These are phyloP conservation scores for Saturnia pavonia DNA, from an alignment of 2,888 invertebrate genomes.

Conservation along the genomic window DNA sequence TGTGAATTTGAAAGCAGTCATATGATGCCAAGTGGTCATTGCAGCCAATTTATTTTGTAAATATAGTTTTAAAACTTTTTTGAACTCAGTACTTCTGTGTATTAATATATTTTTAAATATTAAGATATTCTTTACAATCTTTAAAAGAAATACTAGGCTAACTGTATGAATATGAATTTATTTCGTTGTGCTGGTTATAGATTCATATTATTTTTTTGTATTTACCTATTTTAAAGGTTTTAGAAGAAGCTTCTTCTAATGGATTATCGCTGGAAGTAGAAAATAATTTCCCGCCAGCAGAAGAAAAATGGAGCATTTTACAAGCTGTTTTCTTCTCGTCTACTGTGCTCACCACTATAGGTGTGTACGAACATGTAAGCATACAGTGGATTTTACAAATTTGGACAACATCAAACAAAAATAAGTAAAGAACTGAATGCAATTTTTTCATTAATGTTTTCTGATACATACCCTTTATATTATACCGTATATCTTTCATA, in stretches of 20 bases:
- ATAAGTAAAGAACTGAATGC: neutral
- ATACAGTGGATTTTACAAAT: conserved; percentile 34
- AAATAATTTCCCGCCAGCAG: conserved; percentile 77
- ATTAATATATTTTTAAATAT: neutral
- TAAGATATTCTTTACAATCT: neutral
- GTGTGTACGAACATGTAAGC: conserved; percentile 83
- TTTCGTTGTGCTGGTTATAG: neutral
- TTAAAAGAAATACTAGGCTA: neutral
- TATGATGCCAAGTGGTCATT: neutral
- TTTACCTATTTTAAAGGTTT: conserved; percentile 64
- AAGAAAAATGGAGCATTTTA: conserved; percentile 88
- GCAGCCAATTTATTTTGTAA: neutral
- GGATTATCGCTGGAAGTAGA: conserved; percentile 83
- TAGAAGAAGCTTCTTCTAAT: conserved; percentile 87
- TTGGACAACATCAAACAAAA: neutral
- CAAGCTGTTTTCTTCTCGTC: conserved; percentile 95
- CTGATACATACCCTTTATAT: neutral
- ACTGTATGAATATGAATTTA: neutral
- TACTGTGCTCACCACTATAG: conserved; percentile 95
- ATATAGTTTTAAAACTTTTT: neutral
- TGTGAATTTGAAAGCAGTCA: neutral
- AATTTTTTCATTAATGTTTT: neutral
- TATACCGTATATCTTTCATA: neutral
- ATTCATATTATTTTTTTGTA: neutral
- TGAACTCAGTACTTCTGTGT: neutral